These are phyloP conservation scores for Parazoanthus swiftii DNA, from an alignment of 92 coral and sea anemone species.

Conservation along the genomic window DNA sequence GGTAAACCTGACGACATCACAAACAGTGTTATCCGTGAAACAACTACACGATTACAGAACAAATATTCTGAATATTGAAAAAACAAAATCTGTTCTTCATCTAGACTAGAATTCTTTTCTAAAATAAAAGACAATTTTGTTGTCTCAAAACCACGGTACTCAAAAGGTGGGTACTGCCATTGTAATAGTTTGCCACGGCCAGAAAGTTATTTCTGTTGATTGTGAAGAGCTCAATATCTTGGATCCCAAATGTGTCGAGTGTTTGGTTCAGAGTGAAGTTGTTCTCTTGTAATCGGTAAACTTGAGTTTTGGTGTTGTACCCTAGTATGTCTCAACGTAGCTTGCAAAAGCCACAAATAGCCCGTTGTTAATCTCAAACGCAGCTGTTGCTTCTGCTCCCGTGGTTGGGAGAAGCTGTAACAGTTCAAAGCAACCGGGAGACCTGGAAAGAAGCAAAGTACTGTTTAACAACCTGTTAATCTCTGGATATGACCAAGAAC, in stretches of 20 bases:
- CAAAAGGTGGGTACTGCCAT: background rate
- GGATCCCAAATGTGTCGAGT: constrained; percentile 36
- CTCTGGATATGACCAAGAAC: no score
- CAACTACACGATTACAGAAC: no score
- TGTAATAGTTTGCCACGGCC: constrained; percentile 29
- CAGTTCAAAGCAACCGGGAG: background rate
- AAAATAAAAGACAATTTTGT: no score
- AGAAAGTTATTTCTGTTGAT: constrained; percentile 32
- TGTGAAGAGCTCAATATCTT: constrained; percentile 12
- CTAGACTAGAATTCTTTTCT: no score
- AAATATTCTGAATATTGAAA: no score
- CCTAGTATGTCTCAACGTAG: background rate
- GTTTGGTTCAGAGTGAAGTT: background rate
- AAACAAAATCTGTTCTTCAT: no score
- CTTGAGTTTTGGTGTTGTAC: background rate
- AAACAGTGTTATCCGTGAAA: no score
- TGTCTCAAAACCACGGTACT: background rate
- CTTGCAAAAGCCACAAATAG: background rate
- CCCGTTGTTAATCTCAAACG: background rate
- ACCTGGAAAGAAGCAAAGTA: background rate
- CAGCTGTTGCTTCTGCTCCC: background rate
- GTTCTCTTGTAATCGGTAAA: background rate
- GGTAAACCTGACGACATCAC: no score
- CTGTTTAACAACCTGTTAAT: no score
- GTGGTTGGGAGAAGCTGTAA: background rate